Base-by-base conservation (phyloP, 2,113 vertebrate species). In the Cinclus mexicanus region DNA sequence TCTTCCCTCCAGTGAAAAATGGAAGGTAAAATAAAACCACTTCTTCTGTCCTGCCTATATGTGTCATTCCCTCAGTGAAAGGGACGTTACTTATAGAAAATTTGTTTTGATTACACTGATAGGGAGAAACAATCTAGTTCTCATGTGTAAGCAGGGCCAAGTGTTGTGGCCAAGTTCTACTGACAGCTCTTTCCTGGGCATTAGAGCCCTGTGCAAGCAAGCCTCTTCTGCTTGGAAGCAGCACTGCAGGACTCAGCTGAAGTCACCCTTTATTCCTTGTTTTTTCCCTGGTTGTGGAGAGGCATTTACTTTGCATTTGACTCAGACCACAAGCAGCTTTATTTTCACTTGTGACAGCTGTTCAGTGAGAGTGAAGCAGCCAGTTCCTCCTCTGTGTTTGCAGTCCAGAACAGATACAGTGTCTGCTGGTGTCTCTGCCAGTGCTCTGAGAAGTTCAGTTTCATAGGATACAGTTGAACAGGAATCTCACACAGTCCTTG, bases 331-430 rank as follows among this genome's bases (percentile, higher is more conserved):
- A 92, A 33, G 47, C 59, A 93, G 71, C 75, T 96, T 92, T 83
- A 37, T 96, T 97, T 94, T 96, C 87, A 52, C 71, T 95, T 88
- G 79, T 92, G 82, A 67, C 71, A 88, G 85, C 87, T 85, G 84
- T 65, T 94, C 61, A 95, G 91, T 8, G 65, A 94, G 72, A 94
- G 87, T 83, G 85, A 91, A 69, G 87, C 59, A 86, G 70, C 39
- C 71, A 59, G 92, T 85, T 95, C 87, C 67, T 77, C 37, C 67
- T 68, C 87, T 76, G 8, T 50, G 71, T 60, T 53, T 57, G 57
- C 1, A 11, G 53, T 67, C 57, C 91, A 74, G 84, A 93, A 14
- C 74, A 76, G 81, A 77, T 61, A 67, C 0, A 0, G 33, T 71
- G 87, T 76, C 55, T 82, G 39, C 44, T 12, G n/a, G 6, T 50